A percentile compares a stretch with the other conserved stretches of the same genome.
Conservation (phyloP, 2,113 vertebrate species). For the Anarhynchus alexandrinus region DNA sequence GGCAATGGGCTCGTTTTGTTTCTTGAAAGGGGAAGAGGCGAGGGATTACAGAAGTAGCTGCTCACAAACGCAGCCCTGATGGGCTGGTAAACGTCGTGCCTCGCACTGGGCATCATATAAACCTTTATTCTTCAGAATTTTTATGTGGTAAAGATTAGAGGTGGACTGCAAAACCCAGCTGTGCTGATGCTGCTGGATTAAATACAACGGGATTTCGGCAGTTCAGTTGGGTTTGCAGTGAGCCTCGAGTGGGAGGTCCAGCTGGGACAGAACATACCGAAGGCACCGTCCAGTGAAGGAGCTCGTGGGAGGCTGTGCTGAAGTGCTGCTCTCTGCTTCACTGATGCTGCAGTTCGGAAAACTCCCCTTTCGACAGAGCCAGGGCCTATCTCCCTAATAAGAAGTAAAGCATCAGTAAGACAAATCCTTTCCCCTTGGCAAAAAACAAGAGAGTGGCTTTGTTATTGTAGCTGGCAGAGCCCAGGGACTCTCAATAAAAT, state of each 20-base stretch:
- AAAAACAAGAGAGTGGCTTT: neutral
- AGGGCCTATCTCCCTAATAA: neutral
- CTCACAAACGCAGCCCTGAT: neutral
- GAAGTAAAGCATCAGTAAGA: neutral
- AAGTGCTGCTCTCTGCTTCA: neutral
- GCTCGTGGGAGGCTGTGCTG: fast-evolving
- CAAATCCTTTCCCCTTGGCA: neutral
- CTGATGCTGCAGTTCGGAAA: neutral
- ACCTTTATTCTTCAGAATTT: neutral
- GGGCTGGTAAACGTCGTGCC: neutral
- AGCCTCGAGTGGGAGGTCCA: neutral
- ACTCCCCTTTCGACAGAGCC: neutral
- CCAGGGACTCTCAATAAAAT: neutral
- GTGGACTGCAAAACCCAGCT: neutral
- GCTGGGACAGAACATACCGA: fast-evolving
- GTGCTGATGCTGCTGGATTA: neutral
- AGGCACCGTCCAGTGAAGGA: neutral
- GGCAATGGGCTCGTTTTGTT: neutral
- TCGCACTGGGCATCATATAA: fast-evolving
- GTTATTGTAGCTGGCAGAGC: neutral
- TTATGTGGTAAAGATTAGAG: neutral
- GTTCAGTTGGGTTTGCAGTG: neutral
- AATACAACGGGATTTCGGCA: neutral
- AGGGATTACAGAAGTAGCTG: neutral
- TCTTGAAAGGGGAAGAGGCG: neutral